Percentiles rank a stretch among this genome's conserved stretches.
Conservation (phyloP, 1,140 invertebrate species). For the Macrobrachium nipponense region DNA sequence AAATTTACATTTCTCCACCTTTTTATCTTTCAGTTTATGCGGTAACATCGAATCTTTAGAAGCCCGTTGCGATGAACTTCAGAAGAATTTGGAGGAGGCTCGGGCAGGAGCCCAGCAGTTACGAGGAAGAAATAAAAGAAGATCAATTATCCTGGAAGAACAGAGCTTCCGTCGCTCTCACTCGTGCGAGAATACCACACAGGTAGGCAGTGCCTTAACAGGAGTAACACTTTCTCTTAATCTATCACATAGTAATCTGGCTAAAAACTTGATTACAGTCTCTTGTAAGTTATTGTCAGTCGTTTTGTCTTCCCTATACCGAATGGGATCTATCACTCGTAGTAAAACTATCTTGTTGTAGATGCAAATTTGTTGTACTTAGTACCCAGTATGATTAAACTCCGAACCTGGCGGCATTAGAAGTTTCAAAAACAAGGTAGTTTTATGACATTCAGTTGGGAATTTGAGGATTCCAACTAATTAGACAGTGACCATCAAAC, state of each 20-base stretch:
- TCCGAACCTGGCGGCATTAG: no score
- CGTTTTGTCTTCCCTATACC: not conserved
- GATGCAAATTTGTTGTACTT: no score
- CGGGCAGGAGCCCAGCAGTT: constrained; percentile 64
- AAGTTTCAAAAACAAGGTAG: no score
- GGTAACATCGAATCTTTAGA: constrained; percentile 83
- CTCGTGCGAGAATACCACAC: constrained; percentile 54
- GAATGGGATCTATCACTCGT: not conserved
- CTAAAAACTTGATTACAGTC: not conserved
- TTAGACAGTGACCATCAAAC: no score
- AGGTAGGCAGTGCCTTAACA: constrained; percentile 22
- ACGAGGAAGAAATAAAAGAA: constrained; percentile 34
- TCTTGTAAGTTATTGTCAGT: no score
- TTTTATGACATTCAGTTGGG: no score
- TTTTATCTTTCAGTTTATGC: constrained; percentile 70
- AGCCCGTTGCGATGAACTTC: constrained; percentile 82
- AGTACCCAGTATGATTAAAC: no score
- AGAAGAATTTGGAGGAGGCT: constrained; percentile 81
- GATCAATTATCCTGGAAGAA: constrained; percentile 44
- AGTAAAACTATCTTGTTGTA: not conserved
- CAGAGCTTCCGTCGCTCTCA: constrained; percentile 47
- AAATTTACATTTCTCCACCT: not conserved
- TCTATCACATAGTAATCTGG: not conserved
- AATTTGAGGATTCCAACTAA: no score
- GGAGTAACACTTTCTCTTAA: not conserved